A percentile compares a stretch with the other conserved stretches of the same genome.
phyloP scores from a whole-genome alignment of 2,888 invertebrate genomes.

The Hirtodrosophila alboralis region DNA sequence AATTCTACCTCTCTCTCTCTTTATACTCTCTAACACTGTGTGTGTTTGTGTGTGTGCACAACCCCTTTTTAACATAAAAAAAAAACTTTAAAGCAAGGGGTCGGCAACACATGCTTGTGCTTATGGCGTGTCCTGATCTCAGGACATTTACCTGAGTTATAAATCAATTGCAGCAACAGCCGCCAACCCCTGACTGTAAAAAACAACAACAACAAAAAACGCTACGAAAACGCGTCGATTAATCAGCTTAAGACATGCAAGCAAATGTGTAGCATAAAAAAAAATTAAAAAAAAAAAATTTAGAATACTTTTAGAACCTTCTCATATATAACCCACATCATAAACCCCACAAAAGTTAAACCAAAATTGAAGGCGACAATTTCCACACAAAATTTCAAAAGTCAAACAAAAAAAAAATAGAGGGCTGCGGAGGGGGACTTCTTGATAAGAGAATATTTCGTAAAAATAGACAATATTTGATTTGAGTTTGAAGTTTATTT shows the following conservation, averaged over 20 bases:
- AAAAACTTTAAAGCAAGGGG: slow-evolving; percentile 51
- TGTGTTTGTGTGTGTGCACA: slow-evolving; percentile 45
- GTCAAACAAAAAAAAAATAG: slow-evolving; percentile 13
- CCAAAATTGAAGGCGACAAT: slow-evolving; percentile 17
- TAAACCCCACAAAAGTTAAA: background rate
- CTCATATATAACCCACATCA: background rate
- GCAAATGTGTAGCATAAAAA: slow-evolving; percentile 1
- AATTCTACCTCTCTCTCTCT: slow-evolving; percentile 20
- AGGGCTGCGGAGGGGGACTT: slow-evolving; percentile 4
- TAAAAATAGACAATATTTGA: slow-evolving; percentile 72
- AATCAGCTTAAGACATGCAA: slow-evolving; percentile 28
- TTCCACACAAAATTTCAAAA: slow-evolving; percentile 28
- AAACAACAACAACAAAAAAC: too few relatives aligned
- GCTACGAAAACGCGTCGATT: slow-evolving; percentile 34
- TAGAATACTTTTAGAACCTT: slow-evolving; percentile 1
- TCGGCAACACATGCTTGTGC: slow-evolving; percentile 31
- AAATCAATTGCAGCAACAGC: slow-evolving; percentile 65
- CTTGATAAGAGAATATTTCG: slow-evolving; percentile 41
- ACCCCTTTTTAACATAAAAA: slow-evolving; percentile 60
- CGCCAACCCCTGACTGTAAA: slow-evolving; percentile 23
- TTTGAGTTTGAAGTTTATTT: slow-evolving; percentile 56
- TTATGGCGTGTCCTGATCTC: slow-evolving; percentile 72
- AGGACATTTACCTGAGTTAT: slow-evolving; percentile 76
- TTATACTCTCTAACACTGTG: background rate
- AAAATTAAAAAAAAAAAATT: too few relatives aligned